phyloP scores from a whole-genome alignment of 2,888 invertebrate species.

The Calephelis perditalis region DNA sequence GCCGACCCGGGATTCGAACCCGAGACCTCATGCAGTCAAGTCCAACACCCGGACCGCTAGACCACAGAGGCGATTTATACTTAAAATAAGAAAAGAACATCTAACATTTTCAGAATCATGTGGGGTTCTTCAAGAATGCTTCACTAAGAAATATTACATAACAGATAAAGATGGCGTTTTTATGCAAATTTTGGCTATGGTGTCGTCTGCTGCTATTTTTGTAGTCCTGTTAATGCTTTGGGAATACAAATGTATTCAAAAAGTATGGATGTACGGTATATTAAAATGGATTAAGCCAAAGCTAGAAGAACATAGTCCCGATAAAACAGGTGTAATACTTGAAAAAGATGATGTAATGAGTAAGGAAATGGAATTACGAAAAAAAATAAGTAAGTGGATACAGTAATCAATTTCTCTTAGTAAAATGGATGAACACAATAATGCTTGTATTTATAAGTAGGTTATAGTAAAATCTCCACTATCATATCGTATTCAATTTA shows the following conservation, averaged over 20 bases:
- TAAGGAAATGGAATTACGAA: constrained; percentile 36
- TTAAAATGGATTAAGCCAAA: constrained; percentile 27
- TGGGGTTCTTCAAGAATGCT: constrained; percentile 58
- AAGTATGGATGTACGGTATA: constrained; percentile 33
- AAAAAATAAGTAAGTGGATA: constrained; percentile 33
- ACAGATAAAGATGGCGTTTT: constrained; percentile 39
- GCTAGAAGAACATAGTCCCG: constrained; percentile 16
- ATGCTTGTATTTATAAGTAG: too few species aligned
- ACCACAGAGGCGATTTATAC: too few species aligned
- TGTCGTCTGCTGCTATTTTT: constrained; percentile 40
- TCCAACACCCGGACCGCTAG: too few species aligned
- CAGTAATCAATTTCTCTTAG: not conserved
- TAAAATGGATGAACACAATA: too few species aligned
- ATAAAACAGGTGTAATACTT: constrained; percentile 34
- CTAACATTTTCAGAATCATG: constrained; percentile 47
- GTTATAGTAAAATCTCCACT: not conserved
- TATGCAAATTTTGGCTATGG: constrained; percentile 44
- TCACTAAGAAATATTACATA: constrained; percentile 43
- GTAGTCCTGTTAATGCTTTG: constrained; percentile 43
- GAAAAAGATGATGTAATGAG: constrained; percentile 41
- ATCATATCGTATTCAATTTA: not conserved
- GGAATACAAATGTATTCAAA: constrained; percentile 47
- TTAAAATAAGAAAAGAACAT: not conserved
- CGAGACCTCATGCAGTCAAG: too few species aligned
- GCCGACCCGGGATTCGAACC: too few species aligned